phyloP scores from a whole-genome alignment of 2,888 invertebrate species.

The Sesia apiformis region DNA sequence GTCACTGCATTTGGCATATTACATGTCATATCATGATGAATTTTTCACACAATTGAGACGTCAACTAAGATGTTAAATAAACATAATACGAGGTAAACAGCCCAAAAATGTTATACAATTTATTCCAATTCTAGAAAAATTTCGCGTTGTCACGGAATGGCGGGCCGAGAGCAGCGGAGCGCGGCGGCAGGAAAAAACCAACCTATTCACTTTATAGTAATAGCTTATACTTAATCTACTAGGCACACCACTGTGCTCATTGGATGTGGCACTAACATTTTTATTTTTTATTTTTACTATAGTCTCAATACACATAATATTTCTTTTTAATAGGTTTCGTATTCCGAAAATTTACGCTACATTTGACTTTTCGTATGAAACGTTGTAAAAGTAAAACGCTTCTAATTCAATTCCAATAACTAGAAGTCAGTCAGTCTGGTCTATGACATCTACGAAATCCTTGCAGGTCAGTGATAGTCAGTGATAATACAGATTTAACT shows the following conservation, averaged over 20 bases:
- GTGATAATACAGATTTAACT: too few relatives aligned
- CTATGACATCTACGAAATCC: too few relatives aligned
- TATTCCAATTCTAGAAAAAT: constrained; percentile 16
- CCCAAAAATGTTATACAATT: background rate
- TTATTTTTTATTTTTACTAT: too few relatives aligned
- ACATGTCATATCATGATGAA: too few relatives aligned
- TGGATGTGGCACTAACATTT: constrained; percentile 10
- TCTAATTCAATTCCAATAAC: too few relatives aligned
- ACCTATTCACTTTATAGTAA: constrained; percentile 31
- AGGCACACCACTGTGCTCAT: constrained; percentile 9
- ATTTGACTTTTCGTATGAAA: background rate
- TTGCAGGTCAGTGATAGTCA: too few relatives aligned
- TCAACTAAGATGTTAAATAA: background rate
- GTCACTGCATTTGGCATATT: too few relatives aligned
- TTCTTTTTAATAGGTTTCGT: too few relatives aligned
- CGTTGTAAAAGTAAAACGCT: background rate
- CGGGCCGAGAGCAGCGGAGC: constrained; percentile 38
- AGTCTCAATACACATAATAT: too few relatives aligned
- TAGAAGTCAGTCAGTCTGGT: too few relatives aligned
- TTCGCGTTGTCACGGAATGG: constrained; percentile 41
- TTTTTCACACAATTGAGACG: too few relatives aligned
- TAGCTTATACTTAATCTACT: constrained; percentile 8
- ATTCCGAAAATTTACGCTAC: too few relatives aligned
- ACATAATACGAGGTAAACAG: background rate
- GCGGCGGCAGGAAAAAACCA: constrained; percentile 41